These are phyloP conservation scores for Sclerodermus sp. DNA, from an alignment of 2,888 invertebrate species.

Conservation along the genomic window DNA sequence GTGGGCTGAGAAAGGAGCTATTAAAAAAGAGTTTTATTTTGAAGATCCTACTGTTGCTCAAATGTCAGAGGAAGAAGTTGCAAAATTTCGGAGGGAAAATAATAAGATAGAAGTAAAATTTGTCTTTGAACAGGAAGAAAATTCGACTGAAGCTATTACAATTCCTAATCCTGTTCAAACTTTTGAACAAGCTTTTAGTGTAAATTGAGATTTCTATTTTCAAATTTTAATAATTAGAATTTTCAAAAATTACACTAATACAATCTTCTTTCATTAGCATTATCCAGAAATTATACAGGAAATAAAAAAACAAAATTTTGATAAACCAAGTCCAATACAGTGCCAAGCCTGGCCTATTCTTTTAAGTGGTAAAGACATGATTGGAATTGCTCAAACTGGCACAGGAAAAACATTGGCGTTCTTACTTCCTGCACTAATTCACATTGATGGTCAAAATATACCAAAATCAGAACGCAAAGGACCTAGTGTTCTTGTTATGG, in stretches of 20 bases:
- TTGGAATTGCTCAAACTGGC: conserved; percentile 95
- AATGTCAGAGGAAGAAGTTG: conserved; percentile 68
- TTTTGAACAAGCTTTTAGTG: conserved; percentile 70
- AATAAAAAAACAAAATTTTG: conserved; percentile 79
- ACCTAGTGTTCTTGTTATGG: conserved; percentile 84
- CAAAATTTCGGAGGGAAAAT: conserved; percentile 66
- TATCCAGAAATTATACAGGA: conserved; percentile 84
- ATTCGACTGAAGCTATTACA: conserved; percentile 42
- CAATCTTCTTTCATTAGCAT: conserved; percentile 47
- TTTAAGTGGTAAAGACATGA: conserved; percentile 86
- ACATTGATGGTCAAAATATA: conserved; percentile 83
- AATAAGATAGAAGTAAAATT: conserved; percentile 76
- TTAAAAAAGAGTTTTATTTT: conserved; percentile 81
- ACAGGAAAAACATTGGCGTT: conserved; percentile 96
- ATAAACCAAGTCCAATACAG: conserved; percentile 87
- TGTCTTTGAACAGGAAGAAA: conserved; percentile 62
- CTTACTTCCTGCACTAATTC: conserved; percentile 87
- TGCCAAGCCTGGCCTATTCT: conserved; percentile 94
- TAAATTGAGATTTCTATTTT: conserved; percentile 19
- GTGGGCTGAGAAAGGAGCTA: conserved; percentile 68
- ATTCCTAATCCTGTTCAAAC: conserved; percentile 78
- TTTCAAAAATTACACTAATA: neutral
- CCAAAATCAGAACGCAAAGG: conserved; percentile 74
- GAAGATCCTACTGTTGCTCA: conserved; percentile 73
- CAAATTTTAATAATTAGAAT: neutral